Conservation (phyloP, 2,888 invertebrate species). For the Lottia gigantea region DNA sequence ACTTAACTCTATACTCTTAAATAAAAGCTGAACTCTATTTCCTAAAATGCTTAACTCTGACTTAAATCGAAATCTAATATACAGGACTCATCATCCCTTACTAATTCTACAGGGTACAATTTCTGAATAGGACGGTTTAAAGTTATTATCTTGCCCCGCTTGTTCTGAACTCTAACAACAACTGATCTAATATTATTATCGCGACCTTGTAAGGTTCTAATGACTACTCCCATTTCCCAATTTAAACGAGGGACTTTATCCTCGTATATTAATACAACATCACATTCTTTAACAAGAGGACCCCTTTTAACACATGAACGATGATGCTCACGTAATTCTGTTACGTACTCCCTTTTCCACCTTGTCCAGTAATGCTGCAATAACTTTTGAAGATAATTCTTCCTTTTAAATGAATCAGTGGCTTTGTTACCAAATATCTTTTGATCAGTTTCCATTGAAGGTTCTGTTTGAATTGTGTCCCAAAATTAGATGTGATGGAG, state of each 20-base stretch:
- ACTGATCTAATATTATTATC: background rate
- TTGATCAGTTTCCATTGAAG: background rate
- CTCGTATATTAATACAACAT: background rate
- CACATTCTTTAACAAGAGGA: background rate
- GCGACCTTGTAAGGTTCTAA: background rate
- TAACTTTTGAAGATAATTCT: background rate
- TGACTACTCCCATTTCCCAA: background rate
- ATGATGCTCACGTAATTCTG: background rate
- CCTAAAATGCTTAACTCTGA: too few species aligned
- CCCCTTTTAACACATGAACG: background rate
- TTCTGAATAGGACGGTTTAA: background rate
- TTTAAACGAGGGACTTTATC: background rate
- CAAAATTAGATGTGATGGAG: background rate
- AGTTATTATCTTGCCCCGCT: background rate
- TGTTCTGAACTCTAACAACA: conserved; percentile 7
- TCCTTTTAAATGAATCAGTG: background rate
- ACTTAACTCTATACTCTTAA: too few species aligned
- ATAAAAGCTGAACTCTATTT: too few species aligned
- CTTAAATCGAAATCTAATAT: too few species aligned
- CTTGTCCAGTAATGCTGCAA: background rate
- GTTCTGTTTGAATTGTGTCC: background rate
- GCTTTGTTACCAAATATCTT: background rate
- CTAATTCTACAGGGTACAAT: background rate
- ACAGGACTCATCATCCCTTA: background rate
- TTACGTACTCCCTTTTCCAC: background rate